These are phyloP conservation scores for Poicephalus meyeri DNA, from an alignment of 2,113 vertebrate species.

Conservation along the genomic window DNA sequence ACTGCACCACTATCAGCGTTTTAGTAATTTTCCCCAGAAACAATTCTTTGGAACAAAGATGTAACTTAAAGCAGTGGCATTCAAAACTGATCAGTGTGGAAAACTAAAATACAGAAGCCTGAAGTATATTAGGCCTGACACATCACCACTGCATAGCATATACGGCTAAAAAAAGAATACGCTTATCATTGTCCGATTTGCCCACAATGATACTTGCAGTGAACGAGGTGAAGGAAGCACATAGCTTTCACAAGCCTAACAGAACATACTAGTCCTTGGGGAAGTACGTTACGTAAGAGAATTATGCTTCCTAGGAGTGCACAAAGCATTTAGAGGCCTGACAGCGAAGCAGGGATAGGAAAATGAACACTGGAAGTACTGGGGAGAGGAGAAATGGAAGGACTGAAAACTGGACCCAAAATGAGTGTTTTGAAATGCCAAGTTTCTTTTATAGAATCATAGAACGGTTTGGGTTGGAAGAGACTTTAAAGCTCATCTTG, in stretches of 20 bases:
- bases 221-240: background rate
- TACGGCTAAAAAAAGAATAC: background rate
- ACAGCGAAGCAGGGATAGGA: background rate
- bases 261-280: background rate
- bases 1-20: background rate
- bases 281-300: background rate
- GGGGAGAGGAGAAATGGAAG: background rate
- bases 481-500: background rate
- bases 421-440: accelerated
- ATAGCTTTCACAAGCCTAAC: background rate
- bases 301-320: background rate
- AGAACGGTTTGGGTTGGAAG: background rate
- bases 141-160: background rate
- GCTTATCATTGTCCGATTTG: background rate
- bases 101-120: background rate
- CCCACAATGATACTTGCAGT: background rate
- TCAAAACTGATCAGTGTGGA: background rate
- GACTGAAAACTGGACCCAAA: background rate
- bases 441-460: background rate
- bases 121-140: background rate
- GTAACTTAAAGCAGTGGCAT: background rate
- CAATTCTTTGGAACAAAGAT: accelerated
- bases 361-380: background rate
- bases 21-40: background rate
- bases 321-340: background rate